Conservation (phyloP, 2,888 invertebrate genomes). For the Agrilus mali region DNA sequence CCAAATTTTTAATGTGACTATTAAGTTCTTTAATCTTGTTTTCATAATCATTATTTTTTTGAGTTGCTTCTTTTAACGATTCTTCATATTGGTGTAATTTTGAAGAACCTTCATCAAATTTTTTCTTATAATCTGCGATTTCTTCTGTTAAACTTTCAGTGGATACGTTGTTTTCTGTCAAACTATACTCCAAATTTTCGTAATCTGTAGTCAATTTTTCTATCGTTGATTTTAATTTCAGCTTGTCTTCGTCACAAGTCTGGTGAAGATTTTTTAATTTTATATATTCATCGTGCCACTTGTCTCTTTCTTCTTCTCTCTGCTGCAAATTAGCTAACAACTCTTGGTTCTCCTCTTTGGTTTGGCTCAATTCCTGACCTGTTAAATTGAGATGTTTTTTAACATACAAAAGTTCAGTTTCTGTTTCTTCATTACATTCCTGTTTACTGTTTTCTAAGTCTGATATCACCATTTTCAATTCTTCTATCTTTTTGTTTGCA, state of each 20-base stretch:
- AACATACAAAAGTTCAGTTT: constrained; percentile 17
- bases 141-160: constrained; percentile 31
- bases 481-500: constrained; percentile 27
- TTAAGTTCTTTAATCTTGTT: constrained; percentile 20
- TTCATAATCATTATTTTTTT: constrained; percentile 25
- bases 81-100: constrained; percentile 20
- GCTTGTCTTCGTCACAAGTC: constrained; percentile 22
- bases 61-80: constrained; percentile 24
- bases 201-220: constrained; percentile 34
- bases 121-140: constrained; percentile 25
- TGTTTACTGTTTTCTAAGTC: constrained; percentile 17
- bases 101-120: constrained; percentile 14
- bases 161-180: constrained; percentile 33
- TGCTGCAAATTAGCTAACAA: constrained; percentile 19
- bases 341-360: constrained; percentile 22
- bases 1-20: constrained; percentile 20
- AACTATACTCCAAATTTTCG: constrained; percentile 30
- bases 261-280: constrained; percentile 43
- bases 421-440: constrained; percentile 13
- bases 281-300: constrained; percentile 46
- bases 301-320: constrained; percentile 32
- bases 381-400: constrained; percentile 18
- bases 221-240: constrained; percentile 30
- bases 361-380: constrained; percentile 15
- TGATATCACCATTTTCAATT: constrained; percentile 30